Base-by-base conservation (phyloP, 2,888 invertebrate genomes). In the Netelia virgata region DNA sequence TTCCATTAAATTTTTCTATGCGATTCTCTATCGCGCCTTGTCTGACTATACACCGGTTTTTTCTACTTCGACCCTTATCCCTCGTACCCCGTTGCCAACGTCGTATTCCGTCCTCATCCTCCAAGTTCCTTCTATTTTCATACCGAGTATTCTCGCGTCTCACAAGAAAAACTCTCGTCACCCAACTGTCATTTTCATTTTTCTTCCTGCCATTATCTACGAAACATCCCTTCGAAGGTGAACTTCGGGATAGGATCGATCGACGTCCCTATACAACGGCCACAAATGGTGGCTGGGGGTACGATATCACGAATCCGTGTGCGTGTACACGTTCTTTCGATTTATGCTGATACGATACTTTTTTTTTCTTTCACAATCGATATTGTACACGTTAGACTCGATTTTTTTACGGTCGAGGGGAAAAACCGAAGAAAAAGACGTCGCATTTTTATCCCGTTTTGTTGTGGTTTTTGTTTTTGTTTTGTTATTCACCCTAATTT, bases 131-230 rank as follows among this genome's bases (percentile, higher is more conserved):
- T 14, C 14, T 14, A 47, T 11, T 47, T 36, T 70, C 10, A 53
- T 3, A 55, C 28, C 11, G 36, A 55, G 36, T 70, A 53, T 55
- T 55, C 18, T 18, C 43, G 14, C 6, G 43, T 59, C 14, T n/a
- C 47, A 47, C n/a, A 23, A 72, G 14, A 59, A 59, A 41, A 72
- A 59, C 57, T 59, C 41, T 72, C 57, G 57, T 43, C 57, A n/a
- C 16, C 69, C 14, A 43, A 59, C 57, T 43, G 57, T 43, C 72
- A 28, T 10, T 14, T 72, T 59, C 41, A 72, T 72, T 59, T 72
- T 43, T 72, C 43, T 72, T 18, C 36, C 5, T 50, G 55, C 50
- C n/a, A 69, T 66, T 66, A 47, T 69, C 53, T 23, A 16, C 5
- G 36, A 23, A 69, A 36, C 50, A 23, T 50, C n/a, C 6, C n/a